Conservation (phyloP, 2,888 invertebrate species). For the Halocaridina rubra region DNA sequence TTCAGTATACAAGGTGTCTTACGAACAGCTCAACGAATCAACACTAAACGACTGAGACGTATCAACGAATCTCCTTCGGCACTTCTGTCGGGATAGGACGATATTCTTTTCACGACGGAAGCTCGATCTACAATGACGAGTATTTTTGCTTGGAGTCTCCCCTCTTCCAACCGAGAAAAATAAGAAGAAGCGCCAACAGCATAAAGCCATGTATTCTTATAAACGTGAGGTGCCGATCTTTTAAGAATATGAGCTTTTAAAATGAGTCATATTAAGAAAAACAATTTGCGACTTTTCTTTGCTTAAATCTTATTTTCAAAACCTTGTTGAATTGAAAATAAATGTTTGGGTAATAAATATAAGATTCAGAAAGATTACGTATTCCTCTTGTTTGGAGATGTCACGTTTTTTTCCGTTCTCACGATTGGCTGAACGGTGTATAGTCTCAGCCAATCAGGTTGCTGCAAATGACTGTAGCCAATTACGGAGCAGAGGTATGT, state of each 20-base stretch:
- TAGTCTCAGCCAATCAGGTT: not conserved
- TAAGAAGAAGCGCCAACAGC: not conserved
- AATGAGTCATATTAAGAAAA: no score
- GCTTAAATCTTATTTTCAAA: no score
- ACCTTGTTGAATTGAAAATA: no score
- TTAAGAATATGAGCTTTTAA: no score
- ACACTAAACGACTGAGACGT: no score
- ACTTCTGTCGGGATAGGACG: no score
- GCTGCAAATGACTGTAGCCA: not conserved
- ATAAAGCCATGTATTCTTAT: not conserved
- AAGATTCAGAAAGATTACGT: no score
- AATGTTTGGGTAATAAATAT: no score
- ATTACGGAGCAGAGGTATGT: not conserved
- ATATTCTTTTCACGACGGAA: not conserved
- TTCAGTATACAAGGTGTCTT: no score
- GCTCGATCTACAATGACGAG: conserved; percentile 12
- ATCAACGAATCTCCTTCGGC: no score
- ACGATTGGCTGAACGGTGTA: not conserved
- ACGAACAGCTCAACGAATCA: no score
- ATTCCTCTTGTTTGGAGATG: not conserved
- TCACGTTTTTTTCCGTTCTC: not conserved
- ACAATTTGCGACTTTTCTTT: no score
- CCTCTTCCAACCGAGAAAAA: not conserved
- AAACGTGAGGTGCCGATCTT: not conserved
- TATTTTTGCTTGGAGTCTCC: not conserved